These are phyloP conservation scores for Falco biarmicus DNA, from an alignment of 2,797 vertebrate genomes.

Conservation along the genomic window DNA sequence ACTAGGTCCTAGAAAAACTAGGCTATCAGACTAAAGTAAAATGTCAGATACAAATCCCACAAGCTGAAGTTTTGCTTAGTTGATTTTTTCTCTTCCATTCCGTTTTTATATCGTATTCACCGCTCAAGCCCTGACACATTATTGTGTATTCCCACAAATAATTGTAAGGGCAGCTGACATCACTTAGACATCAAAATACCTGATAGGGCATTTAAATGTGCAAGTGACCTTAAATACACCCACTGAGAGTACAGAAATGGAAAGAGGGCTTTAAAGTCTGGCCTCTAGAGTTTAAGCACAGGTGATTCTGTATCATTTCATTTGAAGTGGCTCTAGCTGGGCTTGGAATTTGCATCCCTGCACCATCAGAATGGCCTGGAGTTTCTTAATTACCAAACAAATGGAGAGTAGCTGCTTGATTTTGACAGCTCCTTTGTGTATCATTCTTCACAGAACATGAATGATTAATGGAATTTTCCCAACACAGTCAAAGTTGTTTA, in stretches of 20 bases:
- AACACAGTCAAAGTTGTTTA: slow-evolving; percentile 82
- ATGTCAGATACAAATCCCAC: neutral
- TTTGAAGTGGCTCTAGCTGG: slow-evolving; percentile 56
- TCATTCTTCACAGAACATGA: slow-evolving; percentile 80
- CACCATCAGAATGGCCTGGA: slow-evolving; percentile 68
- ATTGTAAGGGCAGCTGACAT: neutral
- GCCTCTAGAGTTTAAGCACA: slow-evolving; percentile 21
- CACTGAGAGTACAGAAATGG: neutral
- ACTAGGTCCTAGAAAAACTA: neutral
- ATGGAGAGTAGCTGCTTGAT: slow-evolving; percentile 76
- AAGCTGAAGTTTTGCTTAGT: neutral
- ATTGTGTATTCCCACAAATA: neutral
- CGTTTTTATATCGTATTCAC: neutral
- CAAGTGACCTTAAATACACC: slow-evolving; percentile 22
- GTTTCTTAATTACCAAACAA: slow-evolving; percentile 83
- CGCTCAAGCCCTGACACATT: neutral
- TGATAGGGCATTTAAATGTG: neutral
- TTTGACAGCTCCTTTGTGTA: slow-evolving; percentile 81
- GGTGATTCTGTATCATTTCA: slow-evolving; percentile 34
- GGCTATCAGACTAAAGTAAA: neutral
- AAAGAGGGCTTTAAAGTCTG: neutral
- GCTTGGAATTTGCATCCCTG: slow-evolving; percentile 65
- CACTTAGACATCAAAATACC: slow-evolving; percentile 1
- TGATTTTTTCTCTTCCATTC: neutral
- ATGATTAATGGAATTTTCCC: slow-evolving; percentile 85